Evolutionary conservation across 1,140 invertebrate species (phyloP), one percentile per base, ranked within the genome.

Genomic region (Pachypsylla venusta): DNA sequence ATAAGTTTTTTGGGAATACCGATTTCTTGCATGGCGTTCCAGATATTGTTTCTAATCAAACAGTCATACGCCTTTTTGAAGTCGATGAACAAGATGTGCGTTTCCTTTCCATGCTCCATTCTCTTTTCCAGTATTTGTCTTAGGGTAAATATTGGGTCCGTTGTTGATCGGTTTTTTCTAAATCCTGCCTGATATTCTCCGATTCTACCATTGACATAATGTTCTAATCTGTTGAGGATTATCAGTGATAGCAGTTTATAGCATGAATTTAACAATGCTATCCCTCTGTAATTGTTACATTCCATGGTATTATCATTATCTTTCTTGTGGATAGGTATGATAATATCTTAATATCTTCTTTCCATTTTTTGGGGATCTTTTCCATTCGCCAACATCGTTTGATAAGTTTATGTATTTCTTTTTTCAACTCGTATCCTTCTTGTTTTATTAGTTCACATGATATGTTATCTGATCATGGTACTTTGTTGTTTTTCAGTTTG

Each of bases 141-240:
- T 28, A 59, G 4, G 13, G 40, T 55, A 27, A 54, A 42, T 12
- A 53, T 53, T n/a, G 53, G 58, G 28, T 59, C 58, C 12, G n/a
- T 25, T 22, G 58, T 59, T 19, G 58, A 59, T 14, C 48, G 68
- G 1, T 64, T 64, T 19, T 56, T 64, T 63, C 68, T 61, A 55
- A 70, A 70, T 10, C 67, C 67, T 2, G 67, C 68, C 62, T 69
- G 68, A 60, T 69, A 67, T 14, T 63, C 64, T 59, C 27, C 42
- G 28, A 59, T 54, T 10, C 42, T 42, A 14, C 53, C 26, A 12
- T 39, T 20, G 16, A 27, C 16, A 57, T 59, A 42, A 56, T 26
- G 19, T 24, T 35, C 42, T 1, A 57, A 14, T 14, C 42, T 7
- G n/a, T 35, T 42, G 19, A 30, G 40, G 2, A 63, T 22, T 12